Base-by-base conservation (phyloP, 2,113 vertebrate genomes). In the Gnathonemus echidnorhynchus region DNA sequence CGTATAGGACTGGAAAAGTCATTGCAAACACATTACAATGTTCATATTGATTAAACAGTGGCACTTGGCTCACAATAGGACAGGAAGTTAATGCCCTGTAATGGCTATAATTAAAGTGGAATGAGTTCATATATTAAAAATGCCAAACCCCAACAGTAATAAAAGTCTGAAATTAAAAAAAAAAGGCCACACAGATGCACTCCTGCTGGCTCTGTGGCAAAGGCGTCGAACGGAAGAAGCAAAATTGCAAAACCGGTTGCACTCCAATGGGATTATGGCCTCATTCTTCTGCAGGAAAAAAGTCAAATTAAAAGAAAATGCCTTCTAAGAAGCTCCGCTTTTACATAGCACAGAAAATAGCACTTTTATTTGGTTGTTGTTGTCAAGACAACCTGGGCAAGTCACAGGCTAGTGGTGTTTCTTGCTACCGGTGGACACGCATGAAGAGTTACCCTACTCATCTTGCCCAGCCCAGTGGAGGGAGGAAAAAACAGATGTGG, bases 201-300 rank as follows among this genome's bases (percentile, higher is more conserved):
- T 88, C 46, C 52, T 58, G 70, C 80, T 48, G 87, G 86, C 31
- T 70, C 31, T 39, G 83, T 77, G 62, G 90, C 77, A 89, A 85
- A 53, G 27, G 48, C 83, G 27, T 66, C 17, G 42, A 35, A 19
- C 87, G 31, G 53, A 56, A 89, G 80, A 35, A 66, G 80, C 90
- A 89, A 89, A 66, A 89, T 66, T 91, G 53, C 31, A 86, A 89
- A 89, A 89, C 27, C 53, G 84, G 88, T 89, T 91, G 80, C 80
- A 66, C 77, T 74, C 24, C 90, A 86, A 87, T 87, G 83, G 77
- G 52, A 91, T 91, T 91, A 86, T 49, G 74, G 45, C 24, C 31
- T 86, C 48, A 85, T 45, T 45, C 58, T 85, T 46, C 56, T 89
- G 31, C 56, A 56, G 58, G 39, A 52, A 77, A 58, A 89, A 17